Conservation (phyloP, 2,888 invertebrate species). For the Melinaea marsaeus region DNA sequence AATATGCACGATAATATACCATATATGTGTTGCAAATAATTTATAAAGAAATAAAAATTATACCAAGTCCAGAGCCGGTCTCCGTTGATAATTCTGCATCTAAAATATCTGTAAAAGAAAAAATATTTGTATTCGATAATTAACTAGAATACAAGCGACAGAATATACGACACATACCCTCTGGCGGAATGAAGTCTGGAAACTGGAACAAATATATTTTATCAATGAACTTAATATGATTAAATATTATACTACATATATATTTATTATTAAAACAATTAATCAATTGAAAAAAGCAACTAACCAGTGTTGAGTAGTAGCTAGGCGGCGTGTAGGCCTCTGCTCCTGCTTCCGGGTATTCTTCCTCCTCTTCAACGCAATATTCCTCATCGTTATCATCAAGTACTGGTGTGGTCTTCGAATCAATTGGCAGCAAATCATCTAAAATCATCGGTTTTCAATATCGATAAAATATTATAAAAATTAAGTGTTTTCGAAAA, state of each 20-base stretch:
- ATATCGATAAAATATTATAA: neutral
- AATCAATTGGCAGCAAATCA: conserved; percentile 80
- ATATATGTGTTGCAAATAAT: too few relatives aligned
- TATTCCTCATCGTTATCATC: conserved; percentile 73
- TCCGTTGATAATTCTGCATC: conserved; percentile 1
- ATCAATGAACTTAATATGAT: conserved; percentile 1
- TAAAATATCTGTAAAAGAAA: conserved; percentile 11
- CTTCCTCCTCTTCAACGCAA: conserved; percentile 66
- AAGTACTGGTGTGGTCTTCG: conserved; percentile 53
- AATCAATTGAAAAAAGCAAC: neutral
- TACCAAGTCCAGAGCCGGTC: too few relatives aligned
- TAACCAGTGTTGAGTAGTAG: conserved; percentile 7
- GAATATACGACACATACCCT: too few relatives aligned
- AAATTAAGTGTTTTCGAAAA: too few relatives aligned
- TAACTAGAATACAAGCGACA: too few relatives aligned
- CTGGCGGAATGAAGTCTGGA: conserved; percentile 13
- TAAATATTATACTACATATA: neutral
- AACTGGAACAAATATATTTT: conserved; percentile 9
- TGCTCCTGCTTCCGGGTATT: conserved; percentile 52
- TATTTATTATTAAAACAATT: too few relatives aligned
- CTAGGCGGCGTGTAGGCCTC: conserved; percentile 27
- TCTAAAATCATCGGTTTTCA: conserved; percentile 59
- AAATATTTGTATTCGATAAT: too few relatives aligned
- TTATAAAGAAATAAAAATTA: too few relatives aligned
- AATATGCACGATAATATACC: too few relatives aligned